Conservation (phyloP, 2,797 vertebrate species). For the Parotocinclus haroldoi region DNA sequence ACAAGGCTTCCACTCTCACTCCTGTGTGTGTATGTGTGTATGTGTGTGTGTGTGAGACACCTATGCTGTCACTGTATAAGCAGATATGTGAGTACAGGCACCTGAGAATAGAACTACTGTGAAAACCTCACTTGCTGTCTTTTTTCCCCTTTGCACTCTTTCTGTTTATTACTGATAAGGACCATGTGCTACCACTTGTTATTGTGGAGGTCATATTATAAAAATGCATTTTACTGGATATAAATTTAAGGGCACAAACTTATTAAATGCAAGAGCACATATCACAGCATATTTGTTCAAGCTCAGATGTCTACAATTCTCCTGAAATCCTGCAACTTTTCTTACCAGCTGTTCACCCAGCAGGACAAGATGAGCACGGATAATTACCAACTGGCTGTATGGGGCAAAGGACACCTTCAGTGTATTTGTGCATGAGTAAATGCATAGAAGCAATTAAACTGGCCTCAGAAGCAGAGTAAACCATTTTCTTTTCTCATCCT, state of each 20-base stretch:
- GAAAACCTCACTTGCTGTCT: conserved; percentile 29
- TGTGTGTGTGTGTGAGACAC: conserved; percentile 1
- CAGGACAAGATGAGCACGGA: conserved; percentile 54
- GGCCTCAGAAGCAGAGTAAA: conserved; percentile 12
- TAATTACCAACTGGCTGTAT: conserved; percentile 51
- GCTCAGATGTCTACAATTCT: conserved; percentile 8
- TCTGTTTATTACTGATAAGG: conserved; percentile 11
- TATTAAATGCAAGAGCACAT: neutral
- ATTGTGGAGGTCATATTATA: too few species aligned
- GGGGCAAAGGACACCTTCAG: conserved; percentile 52
- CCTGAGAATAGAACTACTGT: conserved; percentile 31
- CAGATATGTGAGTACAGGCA: conserved; percentile 3
- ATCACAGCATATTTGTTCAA: neutral
- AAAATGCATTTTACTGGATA: too few species aligned
- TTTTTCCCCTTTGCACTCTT: conserved; percentile 13
- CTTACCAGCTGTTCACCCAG: conserved; percentile 51
- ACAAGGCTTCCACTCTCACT: too few species aligned
- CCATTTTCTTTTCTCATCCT: too few species aligned
- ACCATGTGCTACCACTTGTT: neutral
- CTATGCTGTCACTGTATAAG: conserved; percentile 3
- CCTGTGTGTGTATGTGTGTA: conserved; percentile 3
- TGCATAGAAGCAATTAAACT: conserved; percentile 35
- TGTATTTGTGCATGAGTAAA: conserved; percentile 20
- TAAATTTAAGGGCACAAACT: neutral
- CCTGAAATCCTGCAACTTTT: conserved; percentile 13